phyloP scores from a whole-genome alignment of 1,140 invertebrate genomes.

The Epicauta chinensis region DNA sequence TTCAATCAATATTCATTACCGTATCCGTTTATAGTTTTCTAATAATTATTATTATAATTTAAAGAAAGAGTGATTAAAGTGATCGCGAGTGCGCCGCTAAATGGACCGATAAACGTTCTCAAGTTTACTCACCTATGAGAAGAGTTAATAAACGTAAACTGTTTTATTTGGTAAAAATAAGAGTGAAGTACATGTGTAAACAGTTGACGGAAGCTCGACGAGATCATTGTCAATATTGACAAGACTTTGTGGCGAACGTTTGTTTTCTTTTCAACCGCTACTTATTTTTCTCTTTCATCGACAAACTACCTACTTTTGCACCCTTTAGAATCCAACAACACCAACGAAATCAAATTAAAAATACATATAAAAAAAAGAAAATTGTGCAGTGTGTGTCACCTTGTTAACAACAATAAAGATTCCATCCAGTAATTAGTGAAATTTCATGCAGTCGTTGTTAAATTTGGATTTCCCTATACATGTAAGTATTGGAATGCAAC shows the following conservation, averaged over 20 bases:
- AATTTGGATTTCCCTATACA: conserved; percentile 15
- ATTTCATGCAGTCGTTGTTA: conserved; percentile 10
- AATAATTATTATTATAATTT: neutral
- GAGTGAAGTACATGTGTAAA: conserved; percentile 7
- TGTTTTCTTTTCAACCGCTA: too few species aligned
- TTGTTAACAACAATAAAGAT: neutral
- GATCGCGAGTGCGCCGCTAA: neutral
- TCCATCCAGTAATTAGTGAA: conserved; percentile 8
- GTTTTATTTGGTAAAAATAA: conserved; percentile 1
- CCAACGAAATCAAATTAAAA: neutral
- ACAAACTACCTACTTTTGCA: too few species aligned
- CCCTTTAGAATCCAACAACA: too few species aligned
- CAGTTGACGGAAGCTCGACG: conserved; percentile 3
- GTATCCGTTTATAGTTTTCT: conserved; percentile 1
- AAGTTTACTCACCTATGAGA: conserved; percentile 1
- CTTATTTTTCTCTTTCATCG: neutral
- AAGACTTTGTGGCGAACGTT: neutral
- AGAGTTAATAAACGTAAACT: conserved; percentile 1
- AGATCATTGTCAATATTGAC: conserved; percentile 18
- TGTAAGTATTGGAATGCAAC: conserved; percentile 14
- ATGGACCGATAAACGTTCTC: conserved; percentile 6
- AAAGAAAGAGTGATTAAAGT: neutral
- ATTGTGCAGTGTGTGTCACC: neutral
- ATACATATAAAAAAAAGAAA: neutral
- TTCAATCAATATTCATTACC: neutral